Evolutionary conservation across 2,113 vertebrate genomes (phyloP).

Genomic region (Corythaeola cristata): DNA sequence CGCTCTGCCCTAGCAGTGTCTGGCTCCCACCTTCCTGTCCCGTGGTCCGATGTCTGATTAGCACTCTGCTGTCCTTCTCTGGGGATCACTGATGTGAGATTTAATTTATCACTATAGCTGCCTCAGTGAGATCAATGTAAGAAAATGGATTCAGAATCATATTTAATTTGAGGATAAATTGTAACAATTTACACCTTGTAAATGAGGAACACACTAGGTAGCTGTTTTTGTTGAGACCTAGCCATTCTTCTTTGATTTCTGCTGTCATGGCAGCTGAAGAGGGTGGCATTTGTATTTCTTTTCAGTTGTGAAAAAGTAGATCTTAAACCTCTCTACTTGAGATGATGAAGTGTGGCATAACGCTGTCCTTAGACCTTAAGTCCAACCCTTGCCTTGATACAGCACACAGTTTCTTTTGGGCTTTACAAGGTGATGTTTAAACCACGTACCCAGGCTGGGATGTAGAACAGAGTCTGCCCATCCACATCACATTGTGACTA

Average conservation of each 20-base stretch:
- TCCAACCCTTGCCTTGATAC: neutral
- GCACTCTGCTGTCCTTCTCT: neutral
- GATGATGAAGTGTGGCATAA: neutral
- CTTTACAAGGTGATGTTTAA: neutral
- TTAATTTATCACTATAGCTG: neutral
- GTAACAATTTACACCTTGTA: neutral
- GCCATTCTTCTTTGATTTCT: neutral
- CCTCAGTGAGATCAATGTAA: neutral
- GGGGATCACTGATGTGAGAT: neutral
- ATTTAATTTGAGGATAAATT: neutral
- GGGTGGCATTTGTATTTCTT: neutral
- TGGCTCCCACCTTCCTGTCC: neutral
- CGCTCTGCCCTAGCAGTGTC: neutral
- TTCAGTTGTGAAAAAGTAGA: neutral
- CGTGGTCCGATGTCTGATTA: accelerated
- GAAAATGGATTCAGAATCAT: neutral
- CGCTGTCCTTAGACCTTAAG: neutral
- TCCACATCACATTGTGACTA: neutral
- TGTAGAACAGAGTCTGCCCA: neutral
- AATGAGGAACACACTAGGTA: neutral
- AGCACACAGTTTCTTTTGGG: neutral
- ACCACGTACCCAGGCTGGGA: neutral
- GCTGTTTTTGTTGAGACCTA: neutral
- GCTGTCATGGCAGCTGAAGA: neutral
- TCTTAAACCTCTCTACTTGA: neutral